Evolutionary conservation across 2,113 vertebrate species (phyloP), one percentile per base, ranked within the genome.

Genomic region (Serilophus lunatus): DNA sequence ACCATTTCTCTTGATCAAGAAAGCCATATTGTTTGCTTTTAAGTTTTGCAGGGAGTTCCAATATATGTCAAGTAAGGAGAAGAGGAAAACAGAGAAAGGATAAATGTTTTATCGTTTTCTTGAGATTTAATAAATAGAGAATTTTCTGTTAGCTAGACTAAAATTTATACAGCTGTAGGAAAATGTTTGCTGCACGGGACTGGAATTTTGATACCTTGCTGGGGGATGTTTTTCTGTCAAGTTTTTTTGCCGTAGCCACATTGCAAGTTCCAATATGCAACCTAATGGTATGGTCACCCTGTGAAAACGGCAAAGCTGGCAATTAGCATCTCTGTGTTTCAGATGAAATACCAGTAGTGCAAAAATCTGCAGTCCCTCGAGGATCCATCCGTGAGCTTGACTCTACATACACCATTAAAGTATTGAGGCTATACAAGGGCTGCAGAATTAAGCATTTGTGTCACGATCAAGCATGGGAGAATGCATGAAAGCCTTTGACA

Each of bases 321-420:
- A 74, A 72, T 91, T 85, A 70, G 17, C 49, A 44, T 63, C 33
- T 90, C 86, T 42, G 22, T 66, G 79, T 74, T 90, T 86, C 66
- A 66, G 71, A 82, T 90, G 90, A 92, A 96, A 92, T 94, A 96
- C 88, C 92, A 80, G 66, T 78, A 83, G 85, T 13, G 0, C 60
- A 90, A 68, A 94, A 88, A 92, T 91, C 78, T 51, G 14, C 71
- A 86, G 9, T 94, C 47, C 78, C 64, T 23, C 33, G 59, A 71
- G 60, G 60, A 77, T 44, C 31, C 28, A 33, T 90, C 59, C 44
- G 7, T 33, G 44, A 86, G n/a, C 47, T 71, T 90, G 49, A 49
- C 47, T 92, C 80, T 56, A 33, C 36, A 20, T 23, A 38, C 24
- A 57, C 53, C 38, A 22, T 77, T 79, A 15, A 61, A 79, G 23